Percentiles rank a stretch among this genome's conserved stretches.
Evolutionary conservation across 2,113 vertebrate genomes (phyloP).

Genomic region (Cyanoderma ruficeps): DNA sequence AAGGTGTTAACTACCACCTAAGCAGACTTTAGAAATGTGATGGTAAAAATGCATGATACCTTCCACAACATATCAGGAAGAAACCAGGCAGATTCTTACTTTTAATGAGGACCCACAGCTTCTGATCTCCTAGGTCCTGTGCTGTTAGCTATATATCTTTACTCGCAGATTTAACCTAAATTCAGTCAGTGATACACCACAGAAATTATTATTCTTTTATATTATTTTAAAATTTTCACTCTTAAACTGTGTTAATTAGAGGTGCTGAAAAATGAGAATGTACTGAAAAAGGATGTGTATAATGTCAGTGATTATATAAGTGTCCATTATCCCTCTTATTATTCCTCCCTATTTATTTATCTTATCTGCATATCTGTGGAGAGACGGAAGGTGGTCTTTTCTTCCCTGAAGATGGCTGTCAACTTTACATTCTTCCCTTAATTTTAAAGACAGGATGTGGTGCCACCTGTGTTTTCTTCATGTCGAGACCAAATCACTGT

Average conservation of each 20-base stretch:
- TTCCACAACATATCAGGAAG: background rate
- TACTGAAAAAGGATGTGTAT: background rate
- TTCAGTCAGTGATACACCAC: background rate
- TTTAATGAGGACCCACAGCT: background rate
- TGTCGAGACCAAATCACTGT: background rate
- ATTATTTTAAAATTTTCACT: background rate
- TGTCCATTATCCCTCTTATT: background rate
- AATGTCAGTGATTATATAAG: background rate
- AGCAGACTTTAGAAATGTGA: background rate
- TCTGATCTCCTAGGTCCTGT: background rate
- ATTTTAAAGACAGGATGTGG: background rate
- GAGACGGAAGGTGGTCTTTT: background rate
- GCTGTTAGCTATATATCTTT: background rate
- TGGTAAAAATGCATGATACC: background rate
- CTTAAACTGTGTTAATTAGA: background rate
- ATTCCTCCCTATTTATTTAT: background rate
- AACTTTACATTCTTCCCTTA: background rate
- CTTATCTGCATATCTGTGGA: background rate
- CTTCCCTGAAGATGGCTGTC: background rate
- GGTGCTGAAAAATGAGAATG: background rate
- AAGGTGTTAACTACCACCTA: background rate
- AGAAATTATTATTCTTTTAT: background rate
- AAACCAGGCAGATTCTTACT: background rate
- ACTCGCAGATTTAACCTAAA: background rate
- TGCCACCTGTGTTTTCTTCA: background rate